These are phyloP conservation scores for Amphipyra berbera DNA, from an alignment of 2,888 invertebrate species.

Conservation along the genomic window DNA sequence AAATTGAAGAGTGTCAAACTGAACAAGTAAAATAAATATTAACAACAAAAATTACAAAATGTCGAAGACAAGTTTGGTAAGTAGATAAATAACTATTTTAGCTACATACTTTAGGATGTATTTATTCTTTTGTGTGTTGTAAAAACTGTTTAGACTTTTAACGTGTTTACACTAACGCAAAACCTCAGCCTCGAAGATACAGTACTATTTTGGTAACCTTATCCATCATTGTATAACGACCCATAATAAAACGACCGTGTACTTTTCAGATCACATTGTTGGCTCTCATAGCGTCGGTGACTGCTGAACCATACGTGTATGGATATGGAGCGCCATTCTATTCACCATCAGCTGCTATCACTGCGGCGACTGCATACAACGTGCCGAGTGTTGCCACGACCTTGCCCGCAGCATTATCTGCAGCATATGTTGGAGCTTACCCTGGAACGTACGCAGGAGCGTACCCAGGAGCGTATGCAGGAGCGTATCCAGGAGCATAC, in stretches of 20 bases:
- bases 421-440: conserved; percentile 7
- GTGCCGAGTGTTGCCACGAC: conserved; percentile 37
- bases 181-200: neutral
- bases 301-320: conserved; percentile 69
- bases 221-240: neutral
- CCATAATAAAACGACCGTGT: neutral
- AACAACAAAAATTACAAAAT: conserved; percentile 59
- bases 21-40: conserved; percentile 57
- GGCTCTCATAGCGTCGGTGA: conserved; percentile 62
- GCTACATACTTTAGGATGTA: conserved; percentile 31
- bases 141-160: conserved; percentile 17
- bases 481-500: conserved; percentile 27
- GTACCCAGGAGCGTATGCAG: conserved; percentile 24
- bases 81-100: conserved; percentile 43
- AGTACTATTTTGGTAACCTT: too few relatives aligned
- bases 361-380: conserved; percentile 30
- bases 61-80: conserved; percentile 68
- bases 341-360: conserved; percentile 28
- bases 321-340: conserved; percentile 60
- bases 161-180: neutral
- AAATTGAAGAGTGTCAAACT: conserved; percentile 61
- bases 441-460: too few relatives aligned
- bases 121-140: conserved; percentile 41
- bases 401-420: conserved; percentile 38
- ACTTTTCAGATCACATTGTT: conserved; percentile 67